Evolutionary conservation across 2,797 vertebrate genomes (phyloP), one percentile per base, ranked within the genome.

Genomic region (Varecia variegata): DNA sequence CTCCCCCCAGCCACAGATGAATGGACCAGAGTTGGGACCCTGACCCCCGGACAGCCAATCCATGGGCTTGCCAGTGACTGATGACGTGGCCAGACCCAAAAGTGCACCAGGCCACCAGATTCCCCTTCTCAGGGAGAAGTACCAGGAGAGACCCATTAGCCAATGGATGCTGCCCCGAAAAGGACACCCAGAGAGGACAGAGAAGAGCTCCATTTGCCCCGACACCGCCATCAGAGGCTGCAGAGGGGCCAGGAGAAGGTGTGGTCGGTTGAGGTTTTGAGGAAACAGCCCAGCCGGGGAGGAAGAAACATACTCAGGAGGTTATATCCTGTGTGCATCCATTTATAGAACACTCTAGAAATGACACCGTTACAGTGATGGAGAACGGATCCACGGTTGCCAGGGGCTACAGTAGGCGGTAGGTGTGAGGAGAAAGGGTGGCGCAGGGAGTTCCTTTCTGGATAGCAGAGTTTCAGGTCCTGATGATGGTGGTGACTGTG

Each of bases 331-430:
- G 2, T n/a, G 40, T 9, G 17, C 76, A 40, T 47, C 62, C 20
- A 10, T 65, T 68, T 50, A 10, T 23, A 7, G 27, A 40, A 67
- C 4, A 5, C 9, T 32, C 21, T 35, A 6, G 60, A 77, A 62
- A 83, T 1, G 56, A 58, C 30, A n/a, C 17, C 23, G 30, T 1
- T 0, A 15, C 5, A 21, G 21, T 0, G 6, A 3, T 13, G n/a
- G 27, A 15, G 50, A 60, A 47, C 7, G 21, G 62, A 43, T 2
- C 32, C 0, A 43, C 1, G 5, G 27, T 7, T 23, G 52, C 17
- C 3, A 20, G 35, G 25, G 45, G 12, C 73, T 76, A 1, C 4
- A 5, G n/a, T 2, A 4, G 11, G 60, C 20, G 35, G 74, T 3
- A 3, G 27, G 79, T 35, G n/a, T 1, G 3, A 15, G 11, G 62